Conservation (phyloP, 2,888 invertebrate species). For the Catocala sponsa region DNA sequence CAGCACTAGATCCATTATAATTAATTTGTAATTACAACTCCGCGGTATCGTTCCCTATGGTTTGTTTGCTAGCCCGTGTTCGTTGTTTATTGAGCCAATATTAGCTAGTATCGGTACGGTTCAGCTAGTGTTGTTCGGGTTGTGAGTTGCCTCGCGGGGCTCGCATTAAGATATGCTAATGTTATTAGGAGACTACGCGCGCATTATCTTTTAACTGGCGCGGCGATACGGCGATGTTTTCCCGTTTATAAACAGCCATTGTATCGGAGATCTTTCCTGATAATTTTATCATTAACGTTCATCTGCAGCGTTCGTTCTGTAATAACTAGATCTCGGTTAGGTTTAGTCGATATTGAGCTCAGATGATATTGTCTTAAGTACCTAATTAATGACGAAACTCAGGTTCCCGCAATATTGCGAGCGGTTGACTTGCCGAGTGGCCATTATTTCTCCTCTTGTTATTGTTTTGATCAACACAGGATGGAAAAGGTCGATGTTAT, state of each 20-base stretch:
- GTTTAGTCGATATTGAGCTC: slow-evolving; percentile 19
- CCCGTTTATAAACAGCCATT: slow-evolving; percentile 58
- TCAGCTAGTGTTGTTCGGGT: slow-evolving; percentile 41
- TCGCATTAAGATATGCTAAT: slow-evolving; percentile 82
- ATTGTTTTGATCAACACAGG: background rate
- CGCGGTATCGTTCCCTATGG: slow-evolving; percentile 56
- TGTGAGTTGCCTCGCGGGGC: slow-evolving; percentile 35
- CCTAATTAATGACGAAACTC: slow-evolving; percentile 16
- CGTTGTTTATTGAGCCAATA: slow-evolving; percentile 70
- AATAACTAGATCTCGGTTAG: slow-evolving; percentile 39
- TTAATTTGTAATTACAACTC: slow-evolving; percentile 76
- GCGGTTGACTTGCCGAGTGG: background rate
- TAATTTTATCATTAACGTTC: slow-evolving; percentile 55
- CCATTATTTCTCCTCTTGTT: background rate
- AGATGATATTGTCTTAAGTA: slow-evolving; percentile 21
- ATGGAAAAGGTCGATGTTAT: background rate
- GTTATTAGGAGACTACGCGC: slow-evolving; percentile 71
- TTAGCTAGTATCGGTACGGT: slow-evolving; percentile 64
- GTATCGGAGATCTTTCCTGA: slow-evolving; percentile 66
- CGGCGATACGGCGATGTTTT: slow-evolving; percentile 63
- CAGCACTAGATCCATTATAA: slow-evolving; percentile 69
- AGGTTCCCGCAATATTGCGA: background rate
- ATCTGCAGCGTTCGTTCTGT: slow-evolving; percentile 27
- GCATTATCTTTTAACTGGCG: slow-evolving; percentile 72
- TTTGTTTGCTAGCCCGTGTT: slow-evolving; percentile 64